Percentiles rank a stretch among this genome's conserved stretches.
These are phyloP conservation scores for Thalassarche chlororhynchos DNA, from an alignment of 2,113 vertebrate genomes.

Conservation along the genomic window DNA sequence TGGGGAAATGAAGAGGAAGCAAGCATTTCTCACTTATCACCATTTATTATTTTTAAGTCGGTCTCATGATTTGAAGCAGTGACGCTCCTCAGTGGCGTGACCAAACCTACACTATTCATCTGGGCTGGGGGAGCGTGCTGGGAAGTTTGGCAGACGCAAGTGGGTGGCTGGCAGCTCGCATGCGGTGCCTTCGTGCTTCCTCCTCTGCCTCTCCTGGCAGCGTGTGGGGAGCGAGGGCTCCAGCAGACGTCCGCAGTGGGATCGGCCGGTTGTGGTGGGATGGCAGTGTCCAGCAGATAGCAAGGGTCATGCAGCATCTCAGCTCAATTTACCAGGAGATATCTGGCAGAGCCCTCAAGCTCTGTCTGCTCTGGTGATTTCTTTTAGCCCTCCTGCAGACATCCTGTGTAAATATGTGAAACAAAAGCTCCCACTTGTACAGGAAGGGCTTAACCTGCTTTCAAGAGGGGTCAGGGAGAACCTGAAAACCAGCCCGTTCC, in stretches of 20 bases:
- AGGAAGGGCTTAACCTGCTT: not conserved
- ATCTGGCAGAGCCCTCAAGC: not conserved
- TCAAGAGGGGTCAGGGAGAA: not conserved
- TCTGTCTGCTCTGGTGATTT: not conserved
- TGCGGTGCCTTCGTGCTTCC: not conserved
- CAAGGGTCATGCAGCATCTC: not conserved
- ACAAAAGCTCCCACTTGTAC: not conserved
- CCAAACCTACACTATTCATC: conserved; percentile 19
- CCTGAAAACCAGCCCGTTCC: not conserved
- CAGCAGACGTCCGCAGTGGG: not conserved
- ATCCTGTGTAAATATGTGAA: rapidly evolving
- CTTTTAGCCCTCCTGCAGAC: not conserved
- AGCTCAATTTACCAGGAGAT: not conserved
- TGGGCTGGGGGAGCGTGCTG: not conserved
- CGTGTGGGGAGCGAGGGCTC: not conserved
- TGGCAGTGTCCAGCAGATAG: not conserved
- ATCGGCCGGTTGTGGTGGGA: not conserved
- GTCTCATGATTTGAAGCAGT: not conserved
- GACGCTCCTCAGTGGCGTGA: conserved; percentile 17
- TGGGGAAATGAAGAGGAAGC: not conserved
- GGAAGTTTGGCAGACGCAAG: not conserved
- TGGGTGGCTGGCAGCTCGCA: conserved; percentile 33
- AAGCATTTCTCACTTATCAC: not conserved
- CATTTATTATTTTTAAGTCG: conserved; percentile 25
- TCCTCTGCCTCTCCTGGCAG: conserved; percentile 23